phyloP scores from a whole-genome alignment of 1,140 invertebrate species.

The Drosophila nigromelanica region DNA sequence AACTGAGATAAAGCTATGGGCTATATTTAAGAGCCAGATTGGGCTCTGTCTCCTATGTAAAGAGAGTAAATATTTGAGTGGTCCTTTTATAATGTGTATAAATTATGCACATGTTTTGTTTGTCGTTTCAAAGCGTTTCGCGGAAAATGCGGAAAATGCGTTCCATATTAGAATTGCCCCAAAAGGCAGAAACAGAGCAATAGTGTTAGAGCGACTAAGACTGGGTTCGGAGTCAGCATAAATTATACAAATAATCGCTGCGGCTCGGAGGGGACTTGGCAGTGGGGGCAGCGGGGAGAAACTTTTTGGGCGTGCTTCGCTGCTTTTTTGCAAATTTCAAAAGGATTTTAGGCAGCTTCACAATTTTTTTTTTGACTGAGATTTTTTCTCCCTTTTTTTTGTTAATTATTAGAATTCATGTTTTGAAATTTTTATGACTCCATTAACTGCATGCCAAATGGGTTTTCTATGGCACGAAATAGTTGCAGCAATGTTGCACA shows the following conservation, averaged over 20 bases:
- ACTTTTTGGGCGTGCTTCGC: neutral
- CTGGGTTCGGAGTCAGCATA: slow-evolving; percentile 26
- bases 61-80: neutral
- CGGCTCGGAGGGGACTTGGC: neutral
- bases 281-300: neutral
- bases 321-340: slow-evolving; percentile 8
- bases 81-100: slow-evolving; percentile 44
- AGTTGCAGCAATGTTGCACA: too few species aligned
- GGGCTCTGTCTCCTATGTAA: neutral
- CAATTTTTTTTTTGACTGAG: neutral
- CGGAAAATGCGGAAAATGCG: slow-evolving; percentile 42
- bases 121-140: slow-evolving; percentile 48
- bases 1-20: slow-evolving; percentile 4
- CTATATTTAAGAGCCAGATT: slow-evolving; percentile 43
- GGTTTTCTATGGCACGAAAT: too few species aligned
- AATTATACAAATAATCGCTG: slow-evolving; percentile 34
- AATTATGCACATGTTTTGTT: slow-evolving; percentile 55
- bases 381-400: too few species aligned
- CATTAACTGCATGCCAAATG: too few species aligned
- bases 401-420: too few species aligned
- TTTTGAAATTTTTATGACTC: too few species aligned
- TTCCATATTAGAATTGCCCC: slow-evolving; percentile 30
- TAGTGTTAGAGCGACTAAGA: neutral
- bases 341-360: slow-evolving; percentile 4
- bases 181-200: neutral